Conservation (phyloP, 2,797 vertebrate species). For the Catamblyrhynchus diadema region DNA sequence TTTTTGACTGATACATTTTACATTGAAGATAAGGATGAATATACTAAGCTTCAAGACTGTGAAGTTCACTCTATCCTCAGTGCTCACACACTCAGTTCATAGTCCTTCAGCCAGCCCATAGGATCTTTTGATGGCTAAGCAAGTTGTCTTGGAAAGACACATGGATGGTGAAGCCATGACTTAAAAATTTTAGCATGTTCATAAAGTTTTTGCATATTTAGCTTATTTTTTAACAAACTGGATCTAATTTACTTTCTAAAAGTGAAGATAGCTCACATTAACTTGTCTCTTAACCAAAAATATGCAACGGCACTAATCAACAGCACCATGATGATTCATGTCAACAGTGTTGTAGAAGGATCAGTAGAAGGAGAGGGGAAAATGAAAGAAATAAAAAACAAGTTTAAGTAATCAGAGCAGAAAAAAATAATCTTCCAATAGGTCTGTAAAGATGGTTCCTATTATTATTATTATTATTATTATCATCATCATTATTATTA, state of each 20-base stretch:
- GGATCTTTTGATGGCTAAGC: no score
- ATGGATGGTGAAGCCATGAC: no score
- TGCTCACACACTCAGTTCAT: not conserved
- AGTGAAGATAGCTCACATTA: no score
- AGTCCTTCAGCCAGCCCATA: not conserved
- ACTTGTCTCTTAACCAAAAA: not conserved
- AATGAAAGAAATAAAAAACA: not conserved
- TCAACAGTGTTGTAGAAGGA: not conserved
- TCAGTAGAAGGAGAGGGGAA: not conserved
- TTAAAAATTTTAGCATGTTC: no score
- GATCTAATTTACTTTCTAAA: no score
- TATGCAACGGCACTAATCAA: fast-evolving
- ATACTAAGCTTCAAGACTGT: not conserved
- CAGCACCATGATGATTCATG: not conserved
- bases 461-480: not conserved
- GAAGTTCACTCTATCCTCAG: not conserved
- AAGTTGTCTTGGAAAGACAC: no score
- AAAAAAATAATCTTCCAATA: not conserved
- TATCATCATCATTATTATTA: not conserved
- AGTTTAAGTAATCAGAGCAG: not conserved
- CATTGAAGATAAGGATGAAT: not conserved
- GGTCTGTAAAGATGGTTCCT: not conserved
- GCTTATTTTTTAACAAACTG: no score
- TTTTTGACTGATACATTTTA: not conserved
- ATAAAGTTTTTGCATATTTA: no score